These are phyloP conservation scores for Wiebesia pumilae DNA, from an alignment of 1,140 invertebrate genomes.

Conservation along the genomic window DNA sequence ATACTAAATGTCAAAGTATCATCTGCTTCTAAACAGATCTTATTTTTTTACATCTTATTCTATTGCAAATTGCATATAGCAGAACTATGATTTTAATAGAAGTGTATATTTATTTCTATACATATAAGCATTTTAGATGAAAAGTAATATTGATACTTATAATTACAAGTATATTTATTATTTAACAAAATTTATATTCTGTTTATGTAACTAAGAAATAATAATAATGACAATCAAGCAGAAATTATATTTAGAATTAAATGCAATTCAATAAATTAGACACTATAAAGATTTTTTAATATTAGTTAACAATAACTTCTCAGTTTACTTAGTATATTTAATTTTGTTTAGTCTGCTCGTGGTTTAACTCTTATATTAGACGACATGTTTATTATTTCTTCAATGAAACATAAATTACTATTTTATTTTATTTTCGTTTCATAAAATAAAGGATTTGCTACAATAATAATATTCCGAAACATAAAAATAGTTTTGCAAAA, in stretches of 20 bases:
- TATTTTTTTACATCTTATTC: no score
- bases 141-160: no score
- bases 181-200: no score
- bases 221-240: background rate
- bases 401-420: background rate
- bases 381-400: conserved; percentile 16
- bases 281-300: background rate
- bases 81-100: no score
- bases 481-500: background rate
- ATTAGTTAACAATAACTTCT: background rate
- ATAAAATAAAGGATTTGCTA: background rate
- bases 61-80: no score
- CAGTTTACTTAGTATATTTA: conserved; percentile 21
- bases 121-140: no score
- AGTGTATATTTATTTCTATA: no score
- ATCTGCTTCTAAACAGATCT: no score
- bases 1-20: no score
- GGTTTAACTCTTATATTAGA: background rate
- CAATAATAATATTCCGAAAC: background rate
- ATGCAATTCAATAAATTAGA: no score
- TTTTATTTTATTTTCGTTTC: background rate
- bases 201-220: no score
- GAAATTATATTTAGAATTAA: background rate
- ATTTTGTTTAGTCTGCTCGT: conserved; percentile 27
- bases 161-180: no score